A percentile compares a stretch with the other conserved stretches of the same genome.
phyloP scores from a whole-genome alignment of 2,888 invertebrate species.

The Byasa hedistus region DNA sequence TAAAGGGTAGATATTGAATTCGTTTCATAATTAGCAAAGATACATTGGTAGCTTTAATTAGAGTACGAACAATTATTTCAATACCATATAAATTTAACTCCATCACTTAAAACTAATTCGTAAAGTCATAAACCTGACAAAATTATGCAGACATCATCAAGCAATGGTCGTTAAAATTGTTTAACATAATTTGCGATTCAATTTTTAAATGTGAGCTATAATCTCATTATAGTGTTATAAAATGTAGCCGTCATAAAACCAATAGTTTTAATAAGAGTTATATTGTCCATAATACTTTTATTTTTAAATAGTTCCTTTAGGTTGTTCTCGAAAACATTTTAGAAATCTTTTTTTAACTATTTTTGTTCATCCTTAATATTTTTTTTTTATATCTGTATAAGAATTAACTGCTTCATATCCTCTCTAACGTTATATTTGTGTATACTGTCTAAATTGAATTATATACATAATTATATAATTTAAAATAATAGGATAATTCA shows the following conservation, averaged over 20 bases:
- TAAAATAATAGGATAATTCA: too few species aligned
- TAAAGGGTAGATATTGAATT: too few species aligned
- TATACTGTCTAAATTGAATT: too few species aligned
- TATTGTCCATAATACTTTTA: neutral
- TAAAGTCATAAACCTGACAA: constrained; percentile 1
- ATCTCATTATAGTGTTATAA: neutral
- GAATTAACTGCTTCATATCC: too few species aligned
- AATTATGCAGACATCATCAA: constrained; percentile 9
- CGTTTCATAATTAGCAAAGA: too few species aligned
- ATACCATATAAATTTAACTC: neutral
- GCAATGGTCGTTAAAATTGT: constrained; percentile 1
- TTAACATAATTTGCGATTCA: constrained; percentile 12
- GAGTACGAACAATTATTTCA: neutral
- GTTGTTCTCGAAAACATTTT: too few species aligned
- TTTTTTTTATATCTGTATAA: too few species aligned
- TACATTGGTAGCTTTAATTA: too few species aligned
- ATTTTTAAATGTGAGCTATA: constrained; percentile 3
- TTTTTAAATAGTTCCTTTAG: neutral
- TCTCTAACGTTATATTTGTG: too few species aligned
- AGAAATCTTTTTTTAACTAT: too few species aligned
- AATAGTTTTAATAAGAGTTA: constrained; percentile 1
- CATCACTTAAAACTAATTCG: constrained; percentile 3
- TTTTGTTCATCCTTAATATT: too few species aligned
- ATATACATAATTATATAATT: too few species aligned
- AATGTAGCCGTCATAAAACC: neutral